Conservation (phyloP, 2,797 vertebrate genomes). For the Meriones psammophilus region DNA sequence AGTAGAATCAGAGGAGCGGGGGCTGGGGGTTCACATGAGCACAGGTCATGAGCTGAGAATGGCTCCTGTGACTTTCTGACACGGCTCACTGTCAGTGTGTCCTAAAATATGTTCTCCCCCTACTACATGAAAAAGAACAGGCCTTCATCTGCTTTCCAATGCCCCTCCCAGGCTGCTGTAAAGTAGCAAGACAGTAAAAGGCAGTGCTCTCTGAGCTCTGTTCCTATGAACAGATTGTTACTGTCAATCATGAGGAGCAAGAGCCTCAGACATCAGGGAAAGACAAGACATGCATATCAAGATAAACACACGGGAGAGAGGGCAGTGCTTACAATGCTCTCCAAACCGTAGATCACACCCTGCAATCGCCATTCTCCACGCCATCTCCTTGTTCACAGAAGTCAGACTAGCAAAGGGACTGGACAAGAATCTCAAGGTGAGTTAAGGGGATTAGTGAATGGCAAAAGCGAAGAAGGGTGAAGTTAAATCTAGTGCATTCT, state of each 20-base stretch:
- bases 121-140: background rate
- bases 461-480: background rate
- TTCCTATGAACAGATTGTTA: fast-evolving
- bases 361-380: background rate
- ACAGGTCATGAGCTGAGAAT: background rate
- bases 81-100: no score
- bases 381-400: background rate
- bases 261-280: background rate
- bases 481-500: fast-evolving
- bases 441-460: background rate
- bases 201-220: fast-evolving
- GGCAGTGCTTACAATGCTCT: fast-evolving
- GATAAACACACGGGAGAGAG: no score
- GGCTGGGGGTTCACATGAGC: no score
- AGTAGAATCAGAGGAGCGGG: background rate
- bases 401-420: background rate
- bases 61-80: background rate
- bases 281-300: fast-evolving
- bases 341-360: background rate
- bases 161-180: background rate
- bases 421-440: background rate
- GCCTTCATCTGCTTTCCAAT: background rate
- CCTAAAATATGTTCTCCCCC: background rate
- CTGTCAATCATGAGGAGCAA: background rate
- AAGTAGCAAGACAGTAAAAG: fast-evolving